phyloP scores from a whole-genome alignment of 2,113 vertebrate genomes.

The Xiphophorus maculatus region DNA sequence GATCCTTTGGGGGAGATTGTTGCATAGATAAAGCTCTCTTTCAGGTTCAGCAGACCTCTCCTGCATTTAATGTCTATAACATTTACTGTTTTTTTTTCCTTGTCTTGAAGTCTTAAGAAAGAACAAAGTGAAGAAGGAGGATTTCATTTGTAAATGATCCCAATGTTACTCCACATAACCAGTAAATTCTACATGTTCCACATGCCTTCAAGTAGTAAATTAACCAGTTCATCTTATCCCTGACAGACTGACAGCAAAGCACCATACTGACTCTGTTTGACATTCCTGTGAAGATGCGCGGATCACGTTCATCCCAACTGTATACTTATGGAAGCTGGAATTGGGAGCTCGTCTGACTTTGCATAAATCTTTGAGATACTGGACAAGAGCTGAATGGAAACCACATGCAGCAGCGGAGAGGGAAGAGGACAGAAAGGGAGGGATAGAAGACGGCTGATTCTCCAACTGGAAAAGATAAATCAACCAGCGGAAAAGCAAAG shows the following conservation, averaged over 20 bases:
- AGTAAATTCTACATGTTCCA: background rate
- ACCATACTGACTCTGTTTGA: constrained; percentile 53
- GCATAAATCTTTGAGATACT: constrained; percentile 79
- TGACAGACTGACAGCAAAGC: background rate
- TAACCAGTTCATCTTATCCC: constrained; percentile 2
- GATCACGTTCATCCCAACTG: constrained; percentile 53
- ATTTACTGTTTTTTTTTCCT: constrained; percentile 5
- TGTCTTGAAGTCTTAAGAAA: constrained; percentile 23
- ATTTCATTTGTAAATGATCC: background rate
- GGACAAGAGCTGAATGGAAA: constrained; percentile 72
- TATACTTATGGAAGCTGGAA: constrained; percentile 73
- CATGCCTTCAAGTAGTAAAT: background rate
- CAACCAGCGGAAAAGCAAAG: constrained; percentile 64
- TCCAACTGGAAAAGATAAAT: constrained; percentile 67
- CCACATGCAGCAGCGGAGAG: constrained; percentile 68
- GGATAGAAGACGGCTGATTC: background rate
- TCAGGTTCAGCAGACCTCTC: constrained; percentile 30
- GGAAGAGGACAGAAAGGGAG: constrained; percentile 1
- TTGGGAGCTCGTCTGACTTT: constrained; percentile 77
- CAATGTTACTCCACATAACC: background rate
- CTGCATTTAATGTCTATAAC: constrained; percentile 36
- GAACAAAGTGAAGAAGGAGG: background rate
- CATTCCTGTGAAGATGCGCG: constrained; percentile 60
- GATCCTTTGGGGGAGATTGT: constrained; percentile 39
- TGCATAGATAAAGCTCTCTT: constrained; percentile 27